A percentile compares a stretch with the other conserved stretches of the same genome.
Conservation (phyloP, 2,797 vertebrate genomes). For the Cynodonichthys magdalenae region DNA sequence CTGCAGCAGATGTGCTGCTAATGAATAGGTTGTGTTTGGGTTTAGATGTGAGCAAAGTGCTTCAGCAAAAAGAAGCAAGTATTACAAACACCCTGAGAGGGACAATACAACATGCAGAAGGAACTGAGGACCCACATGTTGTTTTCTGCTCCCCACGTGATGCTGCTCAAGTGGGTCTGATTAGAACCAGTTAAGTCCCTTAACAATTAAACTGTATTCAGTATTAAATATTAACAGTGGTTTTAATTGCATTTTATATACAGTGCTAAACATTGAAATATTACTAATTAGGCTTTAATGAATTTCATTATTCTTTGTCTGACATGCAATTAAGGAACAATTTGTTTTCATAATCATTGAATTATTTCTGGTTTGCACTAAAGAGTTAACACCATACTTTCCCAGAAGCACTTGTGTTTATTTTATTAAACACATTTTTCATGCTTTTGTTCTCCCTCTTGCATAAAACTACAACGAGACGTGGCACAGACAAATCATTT, state of each 20-base stretch:
- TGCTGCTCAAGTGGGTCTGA: constrained; percentile 33
- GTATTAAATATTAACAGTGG: neutral
- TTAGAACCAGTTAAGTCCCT: constrained; percentile 43
- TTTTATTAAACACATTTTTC: no score
- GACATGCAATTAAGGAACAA: neutral
- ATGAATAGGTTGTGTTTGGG: constrained; percentile 33
- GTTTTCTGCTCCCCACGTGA: constrained; percentile 19
- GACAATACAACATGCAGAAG: constrained; percentile 23
- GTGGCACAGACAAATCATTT: neutral
- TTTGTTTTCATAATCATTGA: neutral
- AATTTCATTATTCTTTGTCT: neutral
- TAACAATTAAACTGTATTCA: constrained; percentile 28
- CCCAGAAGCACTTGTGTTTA: no score
- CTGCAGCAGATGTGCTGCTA: constrained; percentile 43
- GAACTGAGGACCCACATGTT: constrained; percentile 28
- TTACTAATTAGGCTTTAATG: neutral
- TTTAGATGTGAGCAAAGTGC: constrained; percentile 25
- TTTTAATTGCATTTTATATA: neutral
- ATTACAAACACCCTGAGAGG: constrained; percentile 8
- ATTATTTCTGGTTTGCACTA: neutral
- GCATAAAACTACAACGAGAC: no score
- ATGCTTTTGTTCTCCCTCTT: no score
- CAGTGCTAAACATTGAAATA: neutral
- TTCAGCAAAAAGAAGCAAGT: constrained; percentile 32
- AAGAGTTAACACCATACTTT: no score